Evolutionary conservation across 1,140 invertebrate genomes (phyloP), one percentile per base, ranked within the genome.

Genomic region (Camponotus floridanus): DNA sequence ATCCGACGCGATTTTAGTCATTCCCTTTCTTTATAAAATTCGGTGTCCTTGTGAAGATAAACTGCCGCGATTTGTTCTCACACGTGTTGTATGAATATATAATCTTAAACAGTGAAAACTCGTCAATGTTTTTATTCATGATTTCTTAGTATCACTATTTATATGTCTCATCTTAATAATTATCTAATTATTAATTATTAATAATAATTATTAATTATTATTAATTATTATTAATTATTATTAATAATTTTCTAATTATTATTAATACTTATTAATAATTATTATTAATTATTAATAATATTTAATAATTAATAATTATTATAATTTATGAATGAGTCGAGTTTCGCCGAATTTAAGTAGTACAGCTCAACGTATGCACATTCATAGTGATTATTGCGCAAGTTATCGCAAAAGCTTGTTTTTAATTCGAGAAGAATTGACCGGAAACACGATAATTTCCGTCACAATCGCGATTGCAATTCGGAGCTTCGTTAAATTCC

Each of bases 21-120:
- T 55, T 64, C 9, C 18, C 64, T 87, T 90, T 87, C 61, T 89
- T 73, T 42, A 11, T 9, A 6, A 0, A 21, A 26, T 21, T n/a
- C 55, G n/a, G 13, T 15, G 6, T 9, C n/a, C 3, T 21, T 11
- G 26, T 21, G 13, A 45, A 33, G 9, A 26, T 36, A 39, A n/a
- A 76, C n/a, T 3, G 15, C 33, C 26, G 36, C 13, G 33, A 36
- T 51, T 55, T 18, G 6, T n/a, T 13, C 7, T 26, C 7, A 26
- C 26, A 8, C 48, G n/a, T n/a, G 0, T 64, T 21, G 39, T 15
- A 7, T 42, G 8, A 9, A 36, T 68, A 4, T 18, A 51, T 1
- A 51, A 8, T 45, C 42, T 45, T 13, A 9, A 45, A 45, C 11
- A 2, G 3, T 45, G 48, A 51, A 51, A 3, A n/a, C 21, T 74